phyloP scores from a whole-genome alignment of 2,113 vertebrate species.

The Pseudorectes ferrugineus region DNA sequence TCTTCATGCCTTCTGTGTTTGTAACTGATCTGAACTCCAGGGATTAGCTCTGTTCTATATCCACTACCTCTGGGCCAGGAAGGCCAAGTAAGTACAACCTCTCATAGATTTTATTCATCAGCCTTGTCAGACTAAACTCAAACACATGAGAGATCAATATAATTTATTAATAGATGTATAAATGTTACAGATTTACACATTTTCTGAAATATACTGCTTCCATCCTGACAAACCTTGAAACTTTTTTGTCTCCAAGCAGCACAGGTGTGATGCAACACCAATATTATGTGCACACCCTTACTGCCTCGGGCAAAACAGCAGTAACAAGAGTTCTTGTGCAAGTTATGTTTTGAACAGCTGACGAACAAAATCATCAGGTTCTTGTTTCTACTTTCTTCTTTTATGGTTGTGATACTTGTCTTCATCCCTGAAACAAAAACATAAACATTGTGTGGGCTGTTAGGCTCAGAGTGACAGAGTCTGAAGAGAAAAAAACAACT shows the following conservation, averaged over 20 bases:
- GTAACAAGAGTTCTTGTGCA: neutral
- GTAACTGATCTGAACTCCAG: neutral
- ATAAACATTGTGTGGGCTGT: neutral
- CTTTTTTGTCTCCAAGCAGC: neutral
- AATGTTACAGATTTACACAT: neutral
- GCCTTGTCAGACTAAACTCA: neutral
- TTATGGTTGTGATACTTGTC: conserved; percentile 76
- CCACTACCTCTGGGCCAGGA: neutral
- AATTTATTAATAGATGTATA: neutral
- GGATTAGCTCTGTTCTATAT: neutral
- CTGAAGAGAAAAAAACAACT: neutral
- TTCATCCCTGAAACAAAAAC: conserved; percentile 77
- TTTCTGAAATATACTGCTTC: neutral
- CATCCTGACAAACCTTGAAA: neutral
- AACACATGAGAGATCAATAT: neutral
- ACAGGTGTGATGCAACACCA: neutral
- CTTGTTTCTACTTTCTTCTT: conserved; percentile 76
- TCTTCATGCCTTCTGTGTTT: neutral
- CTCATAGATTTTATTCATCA: neutral
- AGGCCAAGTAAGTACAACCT: neutral
- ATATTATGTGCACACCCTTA: fast-evolving
- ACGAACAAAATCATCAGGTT: neutral
- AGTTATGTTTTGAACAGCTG: neutral
- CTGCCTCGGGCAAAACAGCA: neutral
- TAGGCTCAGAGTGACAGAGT: neutral